These are phyloP conservation scores for Poliocrania exsul DNA, from an alignment of 2,797 vertebrate genomes.

Conservation along the genomic window DNA sequence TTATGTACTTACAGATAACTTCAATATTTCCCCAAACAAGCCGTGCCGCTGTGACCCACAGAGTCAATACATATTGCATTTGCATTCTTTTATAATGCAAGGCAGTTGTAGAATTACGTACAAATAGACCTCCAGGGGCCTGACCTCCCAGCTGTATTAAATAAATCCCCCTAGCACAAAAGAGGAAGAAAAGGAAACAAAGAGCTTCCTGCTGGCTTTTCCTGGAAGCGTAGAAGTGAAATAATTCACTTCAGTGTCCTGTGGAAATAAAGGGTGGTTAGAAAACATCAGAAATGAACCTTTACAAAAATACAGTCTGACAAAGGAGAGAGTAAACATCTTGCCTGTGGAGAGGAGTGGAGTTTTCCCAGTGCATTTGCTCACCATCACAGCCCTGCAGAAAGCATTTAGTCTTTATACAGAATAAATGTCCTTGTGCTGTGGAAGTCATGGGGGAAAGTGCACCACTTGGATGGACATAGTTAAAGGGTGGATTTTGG, in stretches of 20 bases:
- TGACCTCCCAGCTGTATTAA: slow-evolving; percentile 54
- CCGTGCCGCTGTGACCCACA: not conserved
- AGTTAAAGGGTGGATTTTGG: not conserved
- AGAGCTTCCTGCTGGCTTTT: slow-evolving; percentile 58
- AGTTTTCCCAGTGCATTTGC: not conserved
- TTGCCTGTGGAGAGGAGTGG: not conserved
- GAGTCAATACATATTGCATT: slow-evolving; percentile 39
- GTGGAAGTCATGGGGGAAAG: not conserved
- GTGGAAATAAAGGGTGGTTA: not conserved
- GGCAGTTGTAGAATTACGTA: slow-evolving; percentile 18
- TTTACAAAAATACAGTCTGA: not conserved
- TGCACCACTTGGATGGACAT: not conserved
- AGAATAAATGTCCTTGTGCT: not conserved
- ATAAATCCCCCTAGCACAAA: slow-evolving; percentile 57
- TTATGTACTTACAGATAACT: not conserved
- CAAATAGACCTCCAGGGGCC: slow-evolving; percentile 34
- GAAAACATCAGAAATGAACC: not conserved
- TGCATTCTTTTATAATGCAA: slow-evolving; percentile 68
- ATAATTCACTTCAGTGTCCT: slow-evolving; percentile 2
- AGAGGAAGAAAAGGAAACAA: slow-evolving; percentile 55
- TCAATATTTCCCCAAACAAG: slow-evolving; percentile 25
- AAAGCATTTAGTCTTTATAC: not conserved
- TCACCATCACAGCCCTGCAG: not conserved
- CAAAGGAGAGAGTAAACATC: not conserved
- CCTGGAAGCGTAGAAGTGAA: slow-evolving; percentile 34